These are phyloP conservation scores for Hystrix brachyura DNA, from an alignment of 2,113 vertebrate species.

Conservation along the genomic window DNA sequence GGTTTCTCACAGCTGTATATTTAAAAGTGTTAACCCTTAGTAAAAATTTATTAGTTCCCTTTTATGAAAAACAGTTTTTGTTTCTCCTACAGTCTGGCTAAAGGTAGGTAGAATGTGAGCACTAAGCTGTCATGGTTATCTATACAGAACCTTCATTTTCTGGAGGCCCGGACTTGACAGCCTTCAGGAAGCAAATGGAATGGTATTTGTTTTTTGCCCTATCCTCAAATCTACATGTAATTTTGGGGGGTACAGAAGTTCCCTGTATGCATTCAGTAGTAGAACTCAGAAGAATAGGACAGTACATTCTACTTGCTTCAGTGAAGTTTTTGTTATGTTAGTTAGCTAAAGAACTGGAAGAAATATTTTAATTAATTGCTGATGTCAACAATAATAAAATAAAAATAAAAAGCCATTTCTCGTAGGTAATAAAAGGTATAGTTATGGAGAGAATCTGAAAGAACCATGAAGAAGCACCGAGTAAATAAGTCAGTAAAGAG, in stretches of 20 bases:
- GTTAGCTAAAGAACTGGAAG: not conserved
- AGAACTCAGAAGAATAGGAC: not conserved
- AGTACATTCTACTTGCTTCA: not conserved
- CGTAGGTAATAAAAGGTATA: not conserved
- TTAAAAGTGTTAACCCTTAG: not conserved
- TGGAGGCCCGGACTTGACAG: not conserved
- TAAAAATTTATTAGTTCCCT: not conserved
- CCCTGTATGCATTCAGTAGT: not conserved
- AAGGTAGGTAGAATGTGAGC: not conserved
- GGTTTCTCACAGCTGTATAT: not conserved
- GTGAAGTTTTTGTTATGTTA: not conserved
- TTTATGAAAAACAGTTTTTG: not conserved
- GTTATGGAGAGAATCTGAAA: slow-evolving; percentile 22
- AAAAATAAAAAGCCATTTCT: not conserved
- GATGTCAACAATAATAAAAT: not conserved
- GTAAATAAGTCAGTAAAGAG: not conserved
- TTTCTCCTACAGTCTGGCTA: slow-evolving; percentile 17
- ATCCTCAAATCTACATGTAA: not conserved
- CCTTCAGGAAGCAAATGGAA: not conserved
- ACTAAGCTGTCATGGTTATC: not conserved
- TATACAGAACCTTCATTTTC: not conserved
- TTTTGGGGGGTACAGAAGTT: not conserved
- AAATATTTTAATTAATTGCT: slow-evolving; percentile 21
- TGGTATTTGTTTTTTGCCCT: not conserved
- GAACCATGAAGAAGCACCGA: not conserved